phyloP scores from a whole-genome alignment of 2,797 vertebrate species.

The Vultur gryphus region DNA sequence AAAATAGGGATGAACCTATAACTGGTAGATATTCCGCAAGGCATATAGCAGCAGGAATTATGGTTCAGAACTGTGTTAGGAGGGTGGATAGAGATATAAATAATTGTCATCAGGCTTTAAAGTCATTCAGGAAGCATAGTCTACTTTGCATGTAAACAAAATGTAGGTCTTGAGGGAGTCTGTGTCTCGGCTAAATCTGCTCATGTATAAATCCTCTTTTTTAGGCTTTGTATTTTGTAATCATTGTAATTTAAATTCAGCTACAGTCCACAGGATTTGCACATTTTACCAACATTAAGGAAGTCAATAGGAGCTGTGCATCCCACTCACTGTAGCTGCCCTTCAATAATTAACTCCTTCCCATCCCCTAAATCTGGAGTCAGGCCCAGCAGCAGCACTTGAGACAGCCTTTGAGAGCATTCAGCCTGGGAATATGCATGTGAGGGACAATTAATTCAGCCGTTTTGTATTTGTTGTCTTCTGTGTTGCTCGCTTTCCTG shows the following conservation, averaged over 20 bases:
- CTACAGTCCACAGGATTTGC: slow-evolving; percentile 34
- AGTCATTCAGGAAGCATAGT: background rate
- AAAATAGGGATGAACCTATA: background rate
- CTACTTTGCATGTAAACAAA: slow-evolving; percentile 51
- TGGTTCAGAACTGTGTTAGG: background rate
- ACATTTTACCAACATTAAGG: slow-evolving; percentile 40
- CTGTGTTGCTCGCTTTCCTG: background rate
- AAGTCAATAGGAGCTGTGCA: slow-evolving; percentile 5
- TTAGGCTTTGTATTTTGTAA: slow-evolving; percentile 54
- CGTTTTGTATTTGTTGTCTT: background rate
- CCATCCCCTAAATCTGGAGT: background rate
- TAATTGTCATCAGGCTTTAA: slow-evolving; percentile 14
- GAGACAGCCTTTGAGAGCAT: background rate
- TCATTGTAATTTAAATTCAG: slow-evolving; percentile 52
- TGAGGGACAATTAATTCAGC: background rate
- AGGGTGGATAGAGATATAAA: background rate
- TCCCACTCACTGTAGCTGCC: background rate
- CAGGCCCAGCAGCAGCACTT: background rate
- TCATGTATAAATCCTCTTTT: slow-evolving; percentile 59
- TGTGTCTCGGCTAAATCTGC: slow-evolving; percentile 28
- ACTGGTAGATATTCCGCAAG: background rate
- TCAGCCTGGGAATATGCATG: background rate
- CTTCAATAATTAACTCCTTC: slow-evolving; percentile 34
- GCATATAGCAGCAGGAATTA: background rate
- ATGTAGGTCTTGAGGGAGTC: slow-evolving; percentile 46